Evolutionary conservation across 2,113 vertebrate species (phyloP).

Genomic region (Callithrix jacchus): DNA sequence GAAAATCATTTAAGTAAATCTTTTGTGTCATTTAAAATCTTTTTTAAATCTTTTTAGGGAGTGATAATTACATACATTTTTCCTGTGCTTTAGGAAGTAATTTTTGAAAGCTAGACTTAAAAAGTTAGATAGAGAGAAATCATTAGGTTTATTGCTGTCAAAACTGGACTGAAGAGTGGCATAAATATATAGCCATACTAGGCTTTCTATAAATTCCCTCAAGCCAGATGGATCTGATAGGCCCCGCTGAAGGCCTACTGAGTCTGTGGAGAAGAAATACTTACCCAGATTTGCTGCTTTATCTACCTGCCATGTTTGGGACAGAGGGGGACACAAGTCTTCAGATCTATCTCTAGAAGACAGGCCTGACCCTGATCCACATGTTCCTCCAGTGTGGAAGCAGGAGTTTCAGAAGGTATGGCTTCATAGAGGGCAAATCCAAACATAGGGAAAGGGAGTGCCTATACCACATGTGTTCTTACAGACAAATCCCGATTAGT

Average conservation of each 20-base stretch:
- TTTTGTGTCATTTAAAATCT: neutral
- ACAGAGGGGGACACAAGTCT: neutral
- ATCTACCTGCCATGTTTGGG: neutral
- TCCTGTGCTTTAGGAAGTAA: constrained; percentile 1
- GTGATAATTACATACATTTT: neutral
- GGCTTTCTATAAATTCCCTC: neutral
- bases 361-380: neutral
- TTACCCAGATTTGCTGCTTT: neutral
- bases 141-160: neutral
- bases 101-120: constrained; percentile 33
- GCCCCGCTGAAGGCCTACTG: neutral
- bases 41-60: neutral
- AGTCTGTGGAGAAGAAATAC: neutral
- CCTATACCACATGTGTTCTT: neutral
- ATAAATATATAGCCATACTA: neutral
- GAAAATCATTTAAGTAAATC: neutral
- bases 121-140: neutral
- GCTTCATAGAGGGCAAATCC: neutral
- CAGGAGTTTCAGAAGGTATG: neutral
- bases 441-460: neutral
- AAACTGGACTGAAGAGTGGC: neutral
- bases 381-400: neutral
- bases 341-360: neutral
- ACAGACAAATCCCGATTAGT: neutral
- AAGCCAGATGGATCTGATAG: neutral